Evolutionary conservation across 2,113 vertebrate species (phyloP).

Genomic region (Hypocryptadius cinnamomeus): DNA sequence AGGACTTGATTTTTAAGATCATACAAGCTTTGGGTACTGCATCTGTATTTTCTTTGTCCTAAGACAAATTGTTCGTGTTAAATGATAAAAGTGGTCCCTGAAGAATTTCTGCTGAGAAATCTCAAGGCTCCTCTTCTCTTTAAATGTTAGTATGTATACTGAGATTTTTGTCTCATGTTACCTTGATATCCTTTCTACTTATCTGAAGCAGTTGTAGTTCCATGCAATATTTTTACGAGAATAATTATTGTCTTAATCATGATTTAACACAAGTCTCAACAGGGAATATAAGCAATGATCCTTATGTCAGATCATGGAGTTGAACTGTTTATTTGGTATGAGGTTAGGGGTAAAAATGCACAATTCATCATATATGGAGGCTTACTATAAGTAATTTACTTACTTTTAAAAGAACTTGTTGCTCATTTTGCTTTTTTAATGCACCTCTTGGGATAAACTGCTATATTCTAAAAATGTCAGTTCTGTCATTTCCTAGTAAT

Average conservation of each 20-base stretch:
- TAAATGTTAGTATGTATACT: not conserved
- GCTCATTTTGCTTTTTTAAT: constrained; percentile 56
- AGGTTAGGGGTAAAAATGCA: not conserved
- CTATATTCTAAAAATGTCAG: constrained; percentile 54
- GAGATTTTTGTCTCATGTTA: not conserved
- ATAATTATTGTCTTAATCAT: not conserved
- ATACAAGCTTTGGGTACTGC: not conserved
- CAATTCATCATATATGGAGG: not conserved
- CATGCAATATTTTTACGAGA: not conserved
- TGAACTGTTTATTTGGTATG: constrained; percentile 15
- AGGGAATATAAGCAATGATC: not conserved
- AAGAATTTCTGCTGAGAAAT: not conserved
- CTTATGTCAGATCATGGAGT: not conserved
- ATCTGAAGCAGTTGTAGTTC: not conserved
- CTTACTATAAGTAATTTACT: constrained; percentile 31
- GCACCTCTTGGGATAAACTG: constrained; percentile 45
- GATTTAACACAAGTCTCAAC: not conserved
- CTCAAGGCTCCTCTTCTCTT: not conserved
- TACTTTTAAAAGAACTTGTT: constrained; percentile 41
- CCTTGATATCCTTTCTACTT: not conserved
- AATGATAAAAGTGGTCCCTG: not conserved
- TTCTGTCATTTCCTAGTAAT: constrained; percentile 29
- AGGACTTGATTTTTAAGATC: not conserved
- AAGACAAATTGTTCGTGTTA: not conserved
- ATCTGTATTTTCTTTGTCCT: not conserved